Evolutionary conservation across 2,113 vertebrate genomes (phyloP).

Genomic region (Amblyornis subalaris): DNA sequence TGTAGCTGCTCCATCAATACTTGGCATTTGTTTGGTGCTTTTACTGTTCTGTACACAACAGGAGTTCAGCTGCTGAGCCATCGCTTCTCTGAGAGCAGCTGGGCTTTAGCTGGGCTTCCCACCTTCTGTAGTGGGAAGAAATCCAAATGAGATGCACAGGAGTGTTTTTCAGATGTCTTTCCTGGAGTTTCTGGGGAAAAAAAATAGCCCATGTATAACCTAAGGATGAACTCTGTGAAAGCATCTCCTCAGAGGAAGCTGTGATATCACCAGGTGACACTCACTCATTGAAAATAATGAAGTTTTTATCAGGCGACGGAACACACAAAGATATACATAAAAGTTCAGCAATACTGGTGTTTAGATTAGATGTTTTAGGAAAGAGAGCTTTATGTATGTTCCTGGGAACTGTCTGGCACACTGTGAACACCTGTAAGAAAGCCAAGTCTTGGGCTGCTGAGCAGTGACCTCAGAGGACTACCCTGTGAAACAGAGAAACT

Average conservation of each 20-base stretch:
- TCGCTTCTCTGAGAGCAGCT: background rate
- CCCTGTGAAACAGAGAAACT: background rate
- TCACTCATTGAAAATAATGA: background rate
- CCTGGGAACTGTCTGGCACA: background rate
- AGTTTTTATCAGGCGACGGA: slow-evolving; percentile 52
- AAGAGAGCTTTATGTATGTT: background rate
- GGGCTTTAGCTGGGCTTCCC: background rate
- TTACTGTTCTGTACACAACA: background rate
- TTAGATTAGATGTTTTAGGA: slow-evolving; percentile 36
- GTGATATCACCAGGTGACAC: slow-evolving; percentile 11
- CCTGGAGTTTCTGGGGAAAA: background rate
- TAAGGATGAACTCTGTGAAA: background rate
- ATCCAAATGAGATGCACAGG: background rate
- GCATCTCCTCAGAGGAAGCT: background rate
- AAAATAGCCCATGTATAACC: background rate
- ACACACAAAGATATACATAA: slow-evolving; percentile 23
- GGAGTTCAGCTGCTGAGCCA: background rate
- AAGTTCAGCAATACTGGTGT: background rate
- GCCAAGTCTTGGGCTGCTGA: background rate
- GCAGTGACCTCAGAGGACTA: background rate
- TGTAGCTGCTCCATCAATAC: background rate
- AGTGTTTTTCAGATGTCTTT: slow-evolving; percentile 3
- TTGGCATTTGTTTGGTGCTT: background rate
- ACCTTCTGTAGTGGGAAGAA: background rate
- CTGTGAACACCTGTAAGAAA: background rate